Percentiles rank a stretch among this genome's conserved stretches.
phyloP scores from a whole-genome alignment of 2,888 invertebrate species.

The Cryptus armator region DNA sequence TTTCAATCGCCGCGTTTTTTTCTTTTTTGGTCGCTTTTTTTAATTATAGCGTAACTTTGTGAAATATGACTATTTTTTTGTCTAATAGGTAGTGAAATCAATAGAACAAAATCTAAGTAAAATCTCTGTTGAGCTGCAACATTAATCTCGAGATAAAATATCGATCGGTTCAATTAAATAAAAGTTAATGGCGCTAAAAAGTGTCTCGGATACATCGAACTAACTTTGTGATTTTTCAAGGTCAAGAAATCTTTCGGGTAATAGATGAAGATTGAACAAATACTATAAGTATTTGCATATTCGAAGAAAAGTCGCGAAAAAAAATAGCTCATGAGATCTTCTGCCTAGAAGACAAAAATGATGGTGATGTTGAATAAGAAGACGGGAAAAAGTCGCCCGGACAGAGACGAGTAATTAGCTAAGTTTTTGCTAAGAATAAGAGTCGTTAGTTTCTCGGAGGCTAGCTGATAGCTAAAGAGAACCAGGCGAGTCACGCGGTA shows the following conservation, averaged over 20 bases:
- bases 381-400: slow-evolving; percentile 33
- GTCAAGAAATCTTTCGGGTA: too few species aligned
- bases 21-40: background rate
- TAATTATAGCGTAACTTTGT: background rate
- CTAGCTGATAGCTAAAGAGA: slow-evolving; percentile 66
- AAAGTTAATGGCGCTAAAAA: too few species aligned
- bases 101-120: too few species aligned
- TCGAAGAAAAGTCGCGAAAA: background rate
- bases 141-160: too few species aligned
- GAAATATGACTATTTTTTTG: background rate
- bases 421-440: slow-evolving; percentile 61
- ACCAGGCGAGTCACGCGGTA: slow-evolving; percentile 70
- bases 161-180: too few species aligned
- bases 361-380: slow-evolving; percentile 1
- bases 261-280: too few species aligned
- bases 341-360: slow-evolving; percentile 2
- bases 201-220: too few species aligned
- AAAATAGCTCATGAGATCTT: slow-evolving; percentile 23
- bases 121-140: too few species aligned
- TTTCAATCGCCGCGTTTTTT: background rate
- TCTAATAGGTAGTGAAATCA: background rate
- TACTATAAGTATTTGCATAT: too few species aligned
- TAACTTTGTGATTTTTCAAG: too few species aligned
- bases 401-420: slow-evolving; percentile 63
- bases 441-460: slow-evolving; percentile 66